A percentile compares a stretch with the other conserved stretches of the same genome.
phyloP scores from a whole-genome alignment of 2,797 vertebrate species.

The Halcyon badia region DNA sequence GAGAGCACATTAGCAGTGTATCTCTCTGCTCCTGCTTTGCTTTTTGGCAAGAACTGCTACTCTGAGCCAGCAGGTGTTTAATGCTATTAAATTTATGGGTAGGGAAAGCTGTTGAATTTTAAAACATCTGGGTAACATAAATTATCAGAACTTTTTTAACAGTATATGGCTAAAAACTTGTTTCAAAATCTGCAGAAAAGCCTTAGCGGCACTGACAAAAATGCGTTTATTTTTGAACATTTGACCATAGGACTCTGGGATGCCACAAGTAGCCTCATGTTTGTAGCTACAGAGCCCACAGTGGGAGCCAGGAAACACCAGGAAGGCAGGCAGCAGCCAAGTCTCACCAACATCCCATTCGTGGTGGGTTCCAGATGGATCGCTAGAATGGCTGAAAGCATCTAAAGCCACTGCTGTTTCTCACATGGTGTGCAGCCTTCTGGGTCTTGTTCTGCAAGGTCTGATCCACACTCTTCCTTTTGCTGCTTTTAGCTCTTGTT shows the following conservation, averaged over 20 bases:
- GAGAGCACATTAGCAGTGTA: conserved; percentile 70
- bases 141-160: conserved; percentile 69
- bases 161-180: conserved; percentile 51
- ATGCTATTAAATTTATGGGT: conserved; percentile 84
- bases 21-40: conserved; percentile 74
- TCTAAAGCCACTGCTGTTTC: neutral
- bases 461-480: neutral
- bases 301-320: neutral
- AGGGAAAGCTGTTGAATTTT: conserved; percentile 81
- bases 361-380: neutral
- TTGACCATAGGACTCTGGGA: conserved; percentile 22
- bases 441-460: neutral
- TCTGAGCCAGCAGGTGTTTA: conserved; percentile 83
- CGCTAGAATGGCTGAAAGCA: neutral
- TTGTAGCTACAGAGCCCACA: neutral
- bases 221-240: conserved; percentile 55
- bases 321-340: neutral
- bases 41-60: conserved; percentile 78
- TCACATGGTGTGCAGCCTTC: neutral
- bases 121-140: conserved; percentile 83
- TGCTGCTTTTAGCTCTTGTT: neutral
- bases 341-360: neutral
- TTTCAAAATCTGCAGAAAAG: conserved; percentile 71
- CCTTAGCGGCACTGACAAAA: conserved; percentile 59
- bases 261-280: neutral